Percentiles rank a stretch among this genome's conserved stretches.
These are phyloP conservation scores for Metellina segmentata DNA, from an alignment of 2,888 invertebrate genomes.

Conservation along the genomic window DNA sequence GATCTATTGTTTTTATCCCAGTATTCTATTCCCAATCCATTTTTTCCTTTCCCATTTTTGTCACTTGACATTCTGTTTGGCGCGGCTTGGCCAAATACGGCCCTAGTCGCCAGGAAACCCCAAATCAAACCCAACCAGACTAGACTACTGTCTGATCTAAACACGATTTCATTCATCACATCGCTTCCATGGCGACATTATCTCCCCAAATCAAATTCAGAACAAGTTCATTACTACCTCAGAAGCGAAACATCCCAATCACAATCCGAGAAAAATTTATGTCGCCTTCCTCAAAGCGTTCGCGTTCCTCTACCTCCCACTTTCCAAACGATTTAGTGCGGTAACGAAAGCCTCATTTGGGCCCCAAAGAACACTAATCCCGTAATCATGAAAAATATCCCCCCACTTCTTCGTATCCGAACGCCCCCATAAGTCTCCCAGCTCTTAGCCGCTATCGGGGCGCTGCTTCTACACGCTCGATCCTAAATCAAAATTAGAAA, in stretches of 20 bases:
- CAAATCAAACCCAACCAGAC: too few species aligned
- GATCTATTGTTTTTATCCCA: too few species aligned
- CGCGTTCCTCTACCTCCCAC: neutral
- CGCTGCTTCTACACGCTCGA: slow-evolving; percentile 7
- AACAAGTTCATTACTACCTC: slow-evolving; percentile 4
- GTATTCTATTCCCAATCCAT: too few species aligned
- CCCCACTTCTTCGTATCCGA: slow-evolving; percentile 48
- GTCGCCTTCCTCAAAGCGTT: neutral
- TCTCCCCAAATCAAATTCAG: neutral
- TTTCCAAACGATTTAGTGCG: slow-evolving; percentile 2
- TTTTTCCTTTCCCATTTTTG: too few species aligned
- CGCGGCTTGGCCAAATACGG: too few species aligned
- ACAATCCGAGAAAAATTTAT: neutral
- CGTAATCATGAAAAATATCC: slow-evolving; percentile 55
- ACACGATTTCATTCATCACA: too few species aligned
- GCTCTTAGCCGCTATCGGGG: slow-evolving; percentile 16
- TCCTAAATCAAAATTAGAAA: slow-evolving; percentile 63
- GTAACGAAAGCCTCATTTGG: slow-evolving; percentile 1
- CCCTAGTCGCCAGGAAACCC: too few species aligned
- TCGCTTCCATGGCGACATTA: too few species aligned
- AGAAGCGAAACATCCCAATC: slow-evolving; percentile 15
- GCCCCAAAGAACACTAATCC: slow-evolving; percentile 29
- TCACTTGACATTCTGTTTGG: too few species aligned
- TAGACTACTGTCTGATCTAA: too few species aligned
- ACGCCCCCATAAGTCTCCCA: slow-evolving; percentile 17